Conservation (phyloP, 2,888 invertebrate species). For the Leptinotarsa rubiginosa region DNA sequence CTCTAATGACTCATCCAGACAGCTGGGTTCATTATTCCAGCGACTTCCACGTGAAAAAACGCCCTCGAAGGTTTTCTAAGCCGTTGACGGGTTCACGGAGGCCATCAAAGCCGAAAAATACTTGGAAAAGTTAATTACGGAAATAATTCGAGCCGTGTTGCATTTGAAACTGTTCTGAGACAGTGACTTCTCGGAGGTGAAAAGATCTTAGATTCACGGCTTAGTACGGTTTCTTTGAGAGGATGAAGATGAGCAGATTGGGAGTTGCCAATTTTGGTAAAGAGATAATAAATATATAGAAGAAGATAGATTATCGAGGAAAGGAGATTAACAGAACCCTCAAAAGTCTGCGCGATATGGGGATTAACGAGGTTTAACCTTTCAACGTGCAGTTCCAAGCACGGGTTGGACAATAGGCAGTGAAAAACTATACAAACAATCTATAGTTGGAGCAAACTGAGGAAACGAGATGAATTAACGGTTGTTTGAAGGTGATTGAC, state of each 20-base stretch:
- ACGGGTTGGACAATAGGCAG: background rate
- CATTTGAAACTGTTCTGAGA: slow-evolving; percentile 47
- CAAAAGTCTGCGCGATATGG: background rate
- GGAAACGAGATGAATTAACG: too few species aligned
- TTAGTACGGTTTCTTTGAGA: slow-evolving; percentile 28
- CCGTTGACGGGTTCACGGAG: slow-evolving; percentile 49
- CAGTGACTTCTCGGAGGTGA: slow-evolving; percentile 39
- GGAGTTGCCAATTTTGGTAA: background rate
- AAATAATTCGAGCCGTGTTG: slow-evolving; percentile 47
- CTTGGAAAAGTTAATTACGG: slow-evolving; percentile 53
- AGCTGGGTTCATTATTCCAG: slow-evolving; percentile 23
- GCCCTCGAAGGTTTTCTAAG: slow-evolving; percentile 45
- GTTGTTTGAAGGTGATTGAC: too few species aligned
- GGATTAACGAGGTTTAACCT: background rate
- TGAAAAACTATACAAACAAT: too few species aligned
- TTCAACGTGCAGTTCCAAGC: background rate
- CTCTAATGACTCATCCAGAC: slow-evolving; percentile 27
- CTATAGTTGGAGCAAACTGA: too few species aligned
- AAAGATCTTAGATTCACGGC: slow-evolving; percentile 21
- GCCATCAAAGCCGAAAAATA: slow-evolving; percentile 46
- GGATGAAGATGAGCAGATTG: background rate
- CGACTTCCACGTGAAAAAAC: slow-evolving; percentile 25
- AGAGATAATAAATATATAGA: background rate
- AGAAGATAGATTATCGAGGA: background rate
- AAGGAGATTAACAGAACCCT: background rate